Evolutionary conservation across 2,797 vertebrate species (phyloP).

Genomic region (Poecilia picta): DNA sequence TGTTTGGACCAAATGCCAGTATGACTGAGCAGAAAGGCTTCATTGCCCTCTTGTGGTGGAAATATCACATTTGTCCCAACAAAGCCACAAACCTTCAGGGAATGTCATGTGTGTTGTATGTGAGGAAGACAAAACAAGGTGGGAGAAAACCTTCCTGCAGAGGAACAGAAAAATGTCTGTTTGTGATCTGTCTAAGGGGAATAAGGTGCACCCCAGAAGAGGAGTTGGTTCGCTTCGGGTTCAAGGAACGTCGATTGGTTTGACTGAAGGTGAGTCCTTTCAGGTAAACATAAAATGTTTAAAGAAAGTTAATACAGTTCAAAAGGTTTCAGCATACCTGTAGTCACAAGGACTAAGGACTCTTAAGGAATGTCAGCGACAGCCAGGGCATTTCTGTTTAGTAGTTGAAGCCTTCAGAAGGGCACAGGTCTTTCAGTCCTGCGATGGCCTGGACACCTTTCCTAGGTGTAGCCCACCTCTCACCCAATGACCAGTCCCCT

Average conservation of each 20-base stretch:
- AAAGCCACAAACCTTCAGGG: not conserved
- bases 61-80: conserved; percentile 5
- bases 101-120: conserved; percentile 2
- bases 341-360: not conserved
- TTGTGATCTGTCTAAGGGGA: conserved; percentile 72
- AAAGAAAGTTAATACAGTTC: not conserved
- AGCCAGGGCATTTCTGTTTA: not conserved
- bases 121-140: not conserved
- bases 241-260: conserved; percentile 83
- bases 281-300: conserved; percentile 37
- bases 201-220: conserved; percentile 86
- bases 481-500: no score
- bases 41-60: conserved; percentile 85
- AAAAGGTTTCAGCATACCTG: not conserved
- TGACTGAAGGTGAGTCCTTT: conserved; percentile 51
- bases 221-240: conserved; percentile 78
- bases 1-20: conserved; percentile 3
- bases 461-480: no score
- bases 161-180: conserved; percentile 1
- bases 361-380: not conserved
- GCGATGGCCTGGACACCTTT: no score
- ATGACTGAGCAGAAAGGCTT: conserved; percentile 78
- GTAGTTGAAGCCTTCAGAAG: not conserved
- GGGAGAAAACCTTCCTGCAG: not conserved
- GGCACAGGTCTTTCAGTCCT: not conserved